These are phyloP conservation scores for Dicyrtoma fusca DNA, from an alignment of 2,888 invertebrate genomes.

Conservation along the genomic window DNA sequence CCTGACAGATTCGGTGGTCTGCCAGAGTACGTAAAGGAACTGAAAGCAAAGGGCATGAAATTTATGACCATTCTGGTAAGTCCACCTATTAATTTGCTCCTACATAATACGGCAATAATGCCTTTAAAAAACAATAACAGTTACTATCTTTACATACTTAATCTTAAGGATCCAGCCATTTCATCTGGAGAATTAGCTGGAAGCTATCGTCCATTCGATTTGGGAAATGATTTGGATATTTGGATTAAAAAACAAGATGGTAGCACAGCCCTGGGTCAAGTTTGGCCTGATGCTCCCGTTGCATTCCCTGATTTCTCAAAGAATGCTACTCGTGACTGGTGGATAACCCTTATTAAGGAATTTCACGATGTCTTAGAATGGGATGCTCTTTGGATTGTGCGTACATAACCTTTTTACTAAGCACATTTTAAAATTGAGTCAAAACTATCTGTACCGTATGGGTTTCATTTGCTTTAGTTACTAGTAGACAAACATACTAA, in stretches of 20 bases:
- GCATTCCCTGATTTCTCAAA: slow-evolving; percentile 48
- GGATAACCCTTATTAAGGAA: slow-evolving; percentile 71
- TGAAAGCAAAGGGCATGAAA: slow-evolving; percentile 67
- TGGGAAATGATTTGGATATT: slow-evolving; percentile 44
- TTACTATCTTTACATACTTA: too few species aligned
- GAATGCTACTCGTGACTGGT: slow-evolving; percentile 75
- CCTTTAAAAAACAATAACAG: too few species aligned
- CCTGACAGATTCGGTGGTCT: slow-evolving; percentile 66
- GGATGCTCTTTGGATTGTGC: slow-evolving; percentile 83
- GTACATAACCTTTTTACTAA: too few species aligned
- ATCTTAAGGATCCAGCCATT: slow-evolving; percentile 46
- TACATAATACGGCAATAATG: too few species aligned
- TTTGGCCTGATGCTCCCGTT: slow-evolving; percentile 66
- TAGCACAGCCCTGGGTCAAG: slow-evolving; percentile 61
- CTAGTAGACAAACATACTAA: too few species aligned
- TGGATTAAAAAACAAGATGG: slow-evolving; percentile 45
- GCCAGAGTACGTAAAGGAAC: slow-evolving; percentile 69
- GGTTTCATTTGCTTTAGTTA: too few species aligned
- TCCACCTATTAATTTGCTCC: too few species aligned
- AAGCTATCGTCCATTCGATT: slow-evolving; percentile 42
- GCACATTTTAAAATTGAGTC: slow-evolving; percentile 3
- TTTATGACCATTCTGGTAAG: slow-evolving; percentile 52
- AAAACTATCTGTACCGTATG: neutral
- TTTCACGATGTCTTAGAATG: slow-evolving; percentile 68
- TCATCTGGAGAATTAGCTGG: slow-evolving; percentile 59